These are phyloP conservation scores for Phalera bucephala DNA, from an alignment of 2,888 invertebrate genomes.

Conservation along the genomic window DNA sequence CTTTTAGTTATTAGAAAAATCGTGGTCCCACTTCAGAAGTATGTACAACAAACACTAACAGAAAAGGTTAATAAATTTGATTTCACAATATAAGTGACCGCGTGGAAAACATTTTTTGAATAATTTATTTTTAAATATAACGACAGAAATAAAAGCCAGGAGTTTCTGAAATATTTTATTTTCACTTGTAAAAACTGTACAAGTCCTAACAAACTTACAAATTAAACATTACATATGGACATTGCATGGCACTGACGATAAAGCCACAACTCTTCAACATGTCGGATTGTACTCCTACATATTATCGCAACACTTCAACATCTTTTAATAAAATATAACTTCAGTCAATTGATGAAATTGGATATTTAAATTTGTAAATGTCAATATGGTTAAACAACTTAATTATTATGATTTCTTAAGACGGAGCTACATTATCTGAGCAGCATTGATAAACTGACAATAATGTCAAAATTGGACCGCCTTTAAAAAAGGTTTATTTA, in stretches of 20 bases:
- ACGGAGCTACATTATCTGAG: slow-evolving; percentile 27
- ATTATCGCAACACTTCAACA: slow-evolving; percentile 42
- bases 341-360: slow-evolving; percentile 47
- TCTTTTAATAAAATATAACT: slow-evolving; percentile 44
- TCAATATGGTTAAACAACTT: slow-evolving; percentile 28
- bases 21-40: too few species aligned
- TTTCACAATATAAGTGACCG: too few species aligned
- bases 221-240: slow-evolving; percentile 79
- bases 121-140: too few species aligned
- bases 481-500: too few species aligned
- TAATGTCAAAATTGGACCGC: not conserved
- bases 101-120: too few species aligned
- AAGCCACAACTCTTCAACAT: slow-evolving; percentile 47
- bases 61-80: too few species aligned
- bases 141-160: slow-evolving; percentile 49
- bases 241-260: slow-evolving; percentile 77
- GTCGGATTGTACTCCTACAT: slow-evolving; percentile 46
- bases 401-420: slow-evolving; percentile 22
- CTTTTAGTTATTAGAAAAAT: too few species aligned
- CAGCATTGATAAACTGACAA: slow-evolving; percentile 12
- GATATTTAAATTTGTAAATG: slow-evolving; percentile 33
- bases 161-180: slow-evolving; percentile 80
- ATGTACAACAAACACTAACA: too few species aligned
- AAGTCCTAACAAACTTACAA: slow-evolving; percentile 83
- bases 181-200: slow-evolving; percentile 84